Percentiles rank a stretch among this genome's conserved stretches.
These are phyloP conservation scores for Xenopus laevis DNA, from an alignment of 2,113 vertebrate species.

Conservation along the genomic window DNA sequence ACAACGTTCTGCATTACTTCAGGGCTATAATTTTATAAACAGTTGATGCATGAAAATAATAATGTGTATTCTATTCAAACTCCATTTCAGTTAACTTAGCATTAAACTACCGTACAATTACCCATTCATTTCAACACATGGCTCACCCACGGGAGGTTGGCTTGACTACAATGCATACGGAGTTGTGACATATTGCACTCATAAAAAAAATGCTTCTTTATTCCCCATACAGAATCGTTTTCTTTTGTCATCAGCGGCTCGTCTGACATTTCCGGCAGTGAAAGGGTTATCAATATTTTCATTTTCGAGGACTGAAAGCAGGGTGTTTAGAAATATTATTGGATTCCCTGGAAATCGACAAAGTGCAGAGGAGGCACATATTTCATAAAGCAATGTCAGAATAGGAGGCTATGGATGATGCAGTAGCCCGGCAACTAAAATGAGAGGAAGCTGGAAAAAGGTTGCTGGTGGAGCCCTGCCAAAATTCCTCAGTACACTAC, in stretches of 20 bases:
- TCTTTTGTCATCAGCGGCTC: background rate
- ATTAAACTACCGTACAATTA: conserved; percentile 45
- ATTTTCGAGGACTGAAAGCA: too few relatives aligned
- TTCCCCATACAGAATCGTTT: conserved; percentile 1
- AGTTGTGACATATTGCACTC: conserved; percentile 19
- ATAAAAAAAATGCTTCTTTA: background rate
- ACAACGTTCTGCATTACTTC: conserved; percentile 22
- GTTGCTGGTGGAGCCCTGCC: background rate
- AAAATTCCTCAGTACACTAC: background rate
- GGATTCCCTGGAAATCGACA: background rate
- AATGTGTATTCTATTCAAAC: conserved; percentile 43
- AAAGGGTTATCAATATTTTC: background rate
- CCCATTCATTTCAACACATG: conserved; percentile 32
- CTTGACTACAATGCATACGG: conserved; percentile 23
- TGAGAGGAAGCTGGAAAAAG: background rate
- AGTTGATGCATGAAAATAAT: conserved; percentile 45
- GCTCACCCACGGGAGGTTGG: conserved; percentile 30
- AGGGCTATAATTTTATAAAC: conserved; percentile 44
- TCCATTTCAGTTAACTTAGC: conserved; percentile 44
- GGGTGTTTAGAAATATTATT: too few relatives aligned
- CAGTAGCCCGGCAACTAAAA: background rate
- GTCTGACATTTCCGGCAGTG: background rate
- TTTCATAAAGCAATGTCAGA: background rate
- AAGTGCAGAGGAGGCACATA: background rate
- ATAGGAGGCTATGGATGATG: background rate